Evolutionary conservation across 2,888 invertebrate species (phyloP), one percentile per base, ranked within the genome.

Genomic region (Heliconius ethilla): DNA sequence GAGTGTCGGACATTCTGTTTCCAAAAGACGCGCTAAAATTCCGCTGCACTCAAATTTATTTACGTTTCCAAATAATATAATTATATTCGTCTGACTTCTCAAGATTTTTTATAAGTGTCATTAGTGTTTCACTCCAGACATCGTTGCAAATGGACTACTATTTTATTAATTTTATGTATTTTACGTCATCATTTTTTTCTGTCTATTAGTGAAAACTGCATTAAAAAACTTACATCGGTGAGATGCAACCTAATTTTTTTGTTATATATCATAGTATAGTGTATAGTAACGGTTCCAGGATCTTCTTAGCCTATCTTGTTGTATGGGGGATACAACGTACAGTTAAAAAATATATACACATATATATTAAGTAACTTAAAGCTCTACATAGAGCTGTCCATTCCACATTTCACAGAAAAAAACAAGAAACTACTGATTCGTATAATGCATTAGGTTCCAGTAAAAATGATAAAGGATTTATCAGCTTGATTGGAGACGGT

Each of bases 391-490:
- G 4, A 15, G 29, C 70, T 51, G 9, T n/a, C 55, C n/a, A 33
- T 59, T 72, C n/a, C n/a, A 59, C 59, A 33, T 72, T 59, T 33
- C 55, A 33, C 6, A 40, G 27, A 40, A 63, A 37, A 22, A 13
- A 63, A 74, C 15, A 22, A 74, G 59, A 63, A 62, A 27, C 37
- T 73, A 74, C 73, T 77, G 73, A 76, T 73, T 73, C 72, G 77
- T 72, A 73, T 77, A 73, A 73, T 73, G 72, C 77, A 77, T 77
- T 73, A 72, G 66, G 70, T 70, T 63, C 66, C 77, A 73, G 73
- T 74, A 74, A 77, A 76, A 77, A 77, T 77, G 77, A 77, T 73
- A 77, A 77, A 77, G 73, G 77, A 77, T 77, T 77, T 74, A 77
- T 77, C 77, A 59, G 45, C 55, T 66, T 77, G 77, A 77, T 77